Base-by-base conservation (phyloP, 2,113 vertebrate species). In the Dicentrarchus labrax region DNA sequence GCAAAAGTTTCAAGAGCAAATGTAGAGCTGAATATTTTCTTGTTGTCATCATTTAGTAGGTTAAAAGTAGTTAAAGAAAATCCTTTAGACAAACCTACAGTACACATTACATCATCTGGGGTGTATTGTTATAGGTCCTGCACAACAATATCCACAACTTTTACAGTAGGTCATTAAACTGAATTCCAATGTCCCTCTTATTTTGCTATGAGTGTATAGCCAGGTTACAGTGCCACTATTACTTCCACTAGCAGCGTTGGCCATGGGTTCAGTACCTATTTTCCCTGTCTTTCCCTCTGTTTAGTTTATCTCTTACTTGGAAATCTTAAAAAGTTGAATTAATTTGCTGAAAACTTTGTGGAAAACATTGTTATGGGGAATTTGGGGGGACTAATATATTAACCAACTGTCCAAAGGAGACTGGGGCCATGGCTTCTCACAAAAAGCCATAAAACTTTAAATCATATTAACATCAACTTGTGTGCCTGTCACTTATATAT, bases 371-470 rank as follows among this genome's bases (percentile, higher is more conserved):
- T 65, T 24, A 24, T n/a, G 38, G 5, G 22, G 45, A 65, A n/a
- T 17, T 11, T 11, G 0, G 0, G 1, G 17, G 17, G 54, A 8
- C 41, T 71, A 50, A 70, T 54, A 64, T 54, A 57, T 74, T 66
- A 36, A 59, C 3, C 15, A 68, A n/a, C 8, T 64, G 12, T 43
- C 39, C 53, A 57, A 72, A 68, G 38, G 12, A 17, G 57, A 59
- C 41, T 50, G 7, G 22, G 6, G 38, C 47, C 22, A 30, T 11
- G 15, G 3, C 48, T 15, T 57, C 16, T 16, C 30, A 17, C 12
- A 41, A 62, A 38, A 71, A 30, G 3, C 39, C n/a, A 30, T 47
- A 5, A 17, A 78, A 67, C 68, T 66, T 45, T 21, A 19, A 78
- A 51, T 53, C 16, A 19, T 17, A 50, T 36, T 17, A 16, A 56